Base-by-base conservation (phyloP, 2,888 invertebrate genomes). In the Thecocarcelia acutangulata region DNA sequence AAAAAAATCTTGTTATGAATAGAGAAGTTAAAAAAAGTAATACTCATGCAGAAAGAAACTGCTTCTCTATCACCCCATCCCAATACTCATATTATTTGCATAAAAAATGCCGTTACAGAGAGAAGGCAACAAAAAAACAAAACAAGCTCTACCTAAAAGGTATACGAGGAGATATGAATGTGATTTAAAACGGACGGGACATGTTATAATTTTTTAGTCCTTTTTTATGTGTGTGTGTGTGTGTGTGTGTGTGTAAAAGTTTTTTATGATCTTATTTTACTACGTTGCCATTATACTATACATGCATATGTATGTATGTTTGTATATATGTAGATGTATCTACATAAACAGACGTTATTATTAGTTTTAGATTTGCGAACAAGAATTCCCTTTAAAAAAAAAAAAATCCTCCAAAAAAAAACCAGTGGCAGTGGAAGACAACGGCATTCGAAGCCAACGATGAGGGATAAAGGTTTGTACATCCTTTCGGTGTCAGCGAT, bases 61-160 rank as follows among this genome's bases (percentile, higher is more conserved):
- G 54, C 24, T 63, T 24, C 37, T 12, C n/a, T 21, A 74, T 59
- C 58, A 78, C 79, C 81, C 56, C 69, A 78, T 83, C 69, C 83
- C 73, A n/a, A n/a, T n/a, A n/a, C n/a, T n/a, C 84, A 85, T 85
- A 87, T 80, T 87, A 89, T 89, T 90, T 89, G 89, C 90, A 90
- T 90, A 89, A 89, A 89, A 89, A 89, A 89, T 89, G 86, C 89
- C 90, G 89, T 90, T 90, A 90, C 88, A 88, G 84, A 86, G 33
- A 33, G 33, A 3, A 8, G 33, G 33, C 3, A 33, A 9, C 28
- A 78, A 59, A 48, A 54, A 84, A 61, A 79, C 63, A 69, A 63
- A 69, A 40, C 28, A 21, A 56, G 46, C 84, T 40, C 81, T 87
- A 87, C 87, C 87, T 85, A 85, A 83, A 61, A 69, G 58, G 84